Base-by-base conservation (phyloP, 1,140 invertebrate species). In the Archivesica marissinica region DNA sequence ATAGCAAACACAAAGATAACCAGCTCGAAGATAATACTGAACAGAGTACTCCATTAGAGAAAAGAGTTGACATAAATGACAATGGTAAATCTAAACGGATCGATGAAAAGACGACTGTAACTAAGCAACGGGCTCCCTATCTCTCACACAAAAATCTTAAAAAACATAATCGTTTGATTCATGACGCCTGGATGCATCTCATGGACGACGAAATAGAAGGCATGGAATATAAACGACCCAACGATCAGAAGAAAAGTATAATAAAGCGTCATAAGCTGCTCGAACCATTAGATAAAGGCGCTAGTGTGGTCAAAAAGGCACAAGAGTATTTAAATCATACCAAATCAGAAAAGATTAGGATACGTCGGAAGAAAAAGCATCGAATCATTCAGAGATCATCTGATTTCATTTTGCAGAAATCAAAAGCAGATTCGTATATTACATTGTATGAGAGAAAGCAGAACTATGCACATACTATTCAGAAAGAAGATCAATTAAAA, bases 331-430 rank as follows among this genome's bases (percentile, higher is more conserved):
- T 56, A 13, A 56, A 54, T 25, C 35, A 47, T 17, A 23, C 33
- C 15, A 70, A 81, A 23, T 3, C 17, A 20, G 54, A 38, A 52
- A 66, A 81, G 6, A 38, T 9, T 33, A 68, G 70, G 78, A 50
- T n/a, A 39, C 11, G 1, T 7, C 39, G n/a, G 25, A 50, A 50
- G 28, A 64, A 68, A 68, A 66, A 39, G 38, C 39, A 59, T 13
- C n/a, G 77, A n/a, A 50, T 79, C n/a, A 20, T 79, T 50, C 77
- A 79, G 30, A 35, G 77, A n/a, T 79, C 77, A 7, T 79, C 77
- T 44, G 77, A 79, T 79, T 74, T 44, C 25, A 28, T 83, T 74
- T 33, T 72, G 13, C 80, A 75, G 47, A 83, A 28, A 64, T 83
- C 80, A 41, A 74, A 72, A 41, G 80, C 80, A 39, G 70, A 83